Base-by-base conservation (phyloP, 2,797 vertebrate species). In the Huso huso region DNA sequence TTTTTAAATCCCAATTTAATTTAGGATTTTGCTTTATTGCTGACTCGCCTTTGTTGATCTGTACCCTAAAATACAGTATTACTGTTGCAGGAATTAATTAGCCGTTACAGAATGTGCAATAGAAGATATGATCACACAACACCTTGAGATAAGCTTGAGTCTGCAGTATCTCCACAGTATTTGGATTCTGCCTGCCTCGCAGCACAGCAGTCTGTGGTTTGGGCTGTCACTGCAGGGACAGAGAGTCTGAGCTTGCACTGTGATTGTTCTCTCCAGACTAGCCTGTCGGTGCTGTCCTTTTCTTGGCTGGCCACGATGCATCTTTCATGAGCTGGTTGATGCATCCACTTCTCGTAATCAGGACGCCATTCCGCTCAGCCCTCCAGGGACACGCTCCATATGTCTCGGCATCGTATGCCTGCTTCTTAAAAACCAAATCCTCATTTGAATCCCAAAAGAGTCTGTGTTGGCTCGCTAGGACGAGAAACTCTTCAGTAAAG, bases 401-500 rank as follows among this genome's bases (percentile, higher is more conserved):
- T 53, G 51, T 12, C 2, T 53, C 51, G 8, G 8, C 8, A 8
- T 53, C 51, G 8, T 8, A 2, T 12, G 11, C 51, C 51, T 3
- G 11, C 3, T 8, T 12, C 51, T 12, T 12, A 53, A 53, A 53
- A 8, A 6, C 8, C 10, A 52, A 49, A 61, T 49, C 9, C 13
- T 50, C 66, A 2, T 64, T 49, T 69, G 12, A 13, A 8, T 49
- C 18, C 9, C 18, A 48, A 50, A 23, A 8, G 62, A 66, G 60
- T 48, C 10, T 55, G 12, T 1, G 13, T 23, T 12, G 10, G 10
- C 52, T 49, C 11, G 23, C 23, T 49, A 13, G 49, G 37, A 53
- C 50, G 51, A 48, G 12, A 11, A 65, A 59, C 49, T 15, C 12
- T 12, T 65, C 63, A 55, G 48, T 62, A 65, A 65, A 65, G 63